Conservation (phyloP, 2,888 invertebrate species). For the Cyaniris semiargus region DNA sequence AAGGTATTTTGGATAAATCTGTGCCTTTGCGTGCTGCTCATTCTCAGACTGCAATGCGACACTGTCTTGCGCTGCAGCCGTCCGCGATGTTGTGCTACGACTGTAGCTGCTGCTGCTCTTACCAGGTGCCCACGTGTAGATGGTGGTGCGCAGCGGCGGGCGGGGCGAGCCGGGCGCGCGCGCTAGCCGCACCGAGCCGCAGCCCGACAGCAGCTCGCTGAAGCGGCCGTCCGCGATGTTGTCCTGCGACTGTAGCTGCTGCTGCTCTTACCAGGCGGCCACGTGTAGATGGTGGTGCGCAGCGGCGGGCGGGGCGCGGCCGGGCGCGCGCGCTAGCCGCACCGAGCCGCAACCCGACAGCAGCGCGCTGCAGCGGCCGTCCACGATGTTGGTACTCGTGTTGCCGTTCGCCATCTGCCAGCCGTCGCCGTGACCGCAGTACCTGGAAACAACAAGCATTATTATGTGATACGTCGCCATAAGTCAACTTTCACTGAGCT, state of each 20-base stretch:
- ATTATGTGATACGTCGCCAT: not conserved
- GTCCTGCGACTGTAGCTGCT: not conserved
- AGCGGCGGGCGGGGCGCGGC: constrained; percentile 80
- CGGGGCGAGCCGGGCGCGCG: constrained; percentile 73
- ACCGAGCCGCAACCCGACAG: constrained; percentile 88
- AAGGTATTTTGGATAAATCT: no score
- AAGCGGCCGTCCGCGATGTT: constrained; percentile 49
- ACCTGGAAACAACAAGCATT: constrained; percentile 65
- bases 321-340: constrained; percentile 69
- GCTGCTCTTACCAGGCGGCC: constrained; percentile 79
- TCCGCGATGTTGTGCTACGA: not conserved
- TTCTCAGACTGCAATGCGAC: not conserved
- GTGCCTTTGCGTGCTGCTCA: no score
- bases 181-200: constrained; percentile 82
- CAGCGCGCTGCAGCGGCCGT: constrained; percentile 81
- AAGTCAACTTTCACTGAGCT: not conserved
- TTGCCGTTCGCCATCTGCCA: constrained; percentile 81
- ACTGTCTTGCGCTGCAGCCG: not conserved
- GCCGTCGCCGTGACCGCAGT: constrained; percentile 89
- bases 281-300: constrained; percentile 83
- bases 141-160: constrained; percentile 81
- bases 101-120: not conserved
- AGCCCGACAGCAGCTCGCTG: constrained; percentile 85
- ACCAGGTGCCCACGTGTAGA: constrained; percentile 85
- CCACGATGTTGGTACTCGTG: constrained; percentile 66